phyloP scores from a whole-genome alignment of 2,113 vertebrate genomes.

The Thermophis baileyi region DNA sequence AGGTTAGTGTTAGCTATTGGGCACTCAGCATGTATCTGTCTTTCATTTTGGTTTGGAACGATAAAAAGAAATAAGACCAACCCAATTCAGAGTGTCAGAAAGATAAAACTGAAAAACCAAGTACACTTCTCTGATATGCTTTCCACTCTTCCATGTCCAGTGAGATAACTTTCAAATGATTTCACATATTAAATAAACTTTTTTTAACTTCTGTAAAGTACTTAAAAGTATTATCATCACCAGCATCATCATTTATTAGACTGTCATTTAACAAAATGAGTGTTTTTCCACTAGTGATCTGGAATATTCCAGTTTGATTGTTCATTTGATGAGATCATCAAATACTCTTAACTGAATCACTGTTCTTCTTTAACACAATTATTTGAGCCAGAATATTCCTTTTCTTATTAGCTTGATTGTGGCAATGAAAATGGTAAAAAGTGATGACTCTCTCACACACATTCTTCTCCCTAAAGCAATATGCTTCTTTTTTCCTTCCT shows the following conservation, averaged over 20 bases:
- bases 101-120: constrained; percentile 12
- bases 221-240: background rate
- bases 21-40: constrained; percentile 41
- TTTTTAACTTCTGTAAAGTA: background rate
- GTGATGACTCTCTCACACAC: background rate
- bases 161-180: background rate
- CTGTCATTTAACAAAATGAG: background rate
- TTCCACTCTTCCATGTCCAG: background rate
- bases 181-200: background rate
- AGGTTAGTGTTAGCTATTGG: constrained; percentile 60
- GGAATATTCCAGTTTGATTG: background rate
- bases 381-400: too few species aligned
- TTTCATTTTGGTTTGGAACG: constrained; percentile 43
- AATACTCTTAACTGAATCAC: background rate
- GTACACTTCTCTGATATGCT: background rate
- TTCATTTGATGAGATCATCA: background rate
- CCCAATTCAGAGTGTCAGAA: background rate
- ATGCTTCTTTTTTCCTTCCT: background rate
- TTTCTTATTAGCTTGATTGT: background rate
- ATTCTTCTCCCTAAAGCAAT: background rate
- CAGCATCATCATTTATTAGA: background rate
- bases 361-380: background rate
- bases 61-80: constrained; percentile 42
- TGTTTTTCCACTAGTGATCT: background rate
- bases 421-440: background rate